Evolutionary conservation across 35 echinoderm and acorn worm species (phyloP).

Genomic region (Ptychodera flava): DNA sequence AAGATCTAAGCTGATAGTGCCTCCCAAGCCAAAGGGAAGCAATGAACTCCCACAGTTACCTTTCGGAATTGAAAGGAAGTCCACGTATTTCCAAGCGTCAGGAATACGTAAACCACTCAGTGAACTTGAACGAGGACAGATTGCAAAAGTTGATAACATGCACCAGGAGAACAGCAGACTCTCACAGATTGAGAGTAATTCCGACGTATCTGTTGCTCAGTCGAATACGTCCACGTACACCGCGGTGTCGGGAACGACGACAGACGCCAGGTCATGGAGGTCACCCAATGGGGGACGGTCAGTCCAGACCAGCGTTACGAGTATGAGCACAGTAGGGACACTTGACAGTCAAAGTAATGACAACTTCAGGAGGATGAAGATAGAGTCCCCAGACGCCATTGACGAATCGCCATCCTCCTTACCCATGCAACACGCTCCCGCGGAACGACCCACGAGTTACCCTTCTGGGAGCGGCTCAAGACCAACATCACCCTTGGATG

Average conservation of each 20-base stretch:
- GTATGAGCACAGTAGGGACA: neutral
- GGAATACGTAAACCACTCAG: conserved; percentile 50
- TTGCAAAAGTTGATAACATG: conserved; percentile 15
- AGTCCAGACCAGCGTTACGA: neutral
- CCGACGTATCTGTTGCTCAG: neutral
- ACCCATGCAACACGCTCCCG: neutral
- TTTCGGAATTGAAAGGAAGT: conserved; percentile 51
- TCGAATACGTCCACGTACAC: neutral
- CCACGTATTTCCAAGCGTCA: conserved; percentile 45
- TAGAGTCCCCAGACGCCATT: neutral
- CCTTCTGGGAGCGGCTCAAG: neutral
- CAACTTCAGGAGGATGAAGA: neutral
- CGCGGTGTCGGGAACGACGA: neutral
- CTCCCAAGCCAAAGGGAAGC: conserved; percentile 41
- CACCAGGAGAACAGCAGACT: conserved; percentile 60
- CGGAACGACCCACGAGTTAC: neutral
- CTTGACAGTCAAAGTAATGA: neutral
- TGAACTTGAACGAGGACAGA: neutral
- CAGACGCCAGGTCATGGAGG: too few relatives aligned
- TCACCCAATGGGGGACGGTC: neutral
- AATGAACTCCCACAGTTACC: conserved; percentile 74
- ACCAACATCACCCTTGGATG: neutral
- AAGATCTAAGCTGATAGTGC: conserved; percentile 72
- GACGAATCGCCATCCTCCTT: neutral
- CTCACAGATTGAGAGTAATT: conserved; percentile 57